Percentiles rank a stretch among this genome's conserved stretches.
Evolutionary conservation across 2,797 vertebrate genomes (phyloP).

Genomic region (Dallia pectoralis): DNA sequence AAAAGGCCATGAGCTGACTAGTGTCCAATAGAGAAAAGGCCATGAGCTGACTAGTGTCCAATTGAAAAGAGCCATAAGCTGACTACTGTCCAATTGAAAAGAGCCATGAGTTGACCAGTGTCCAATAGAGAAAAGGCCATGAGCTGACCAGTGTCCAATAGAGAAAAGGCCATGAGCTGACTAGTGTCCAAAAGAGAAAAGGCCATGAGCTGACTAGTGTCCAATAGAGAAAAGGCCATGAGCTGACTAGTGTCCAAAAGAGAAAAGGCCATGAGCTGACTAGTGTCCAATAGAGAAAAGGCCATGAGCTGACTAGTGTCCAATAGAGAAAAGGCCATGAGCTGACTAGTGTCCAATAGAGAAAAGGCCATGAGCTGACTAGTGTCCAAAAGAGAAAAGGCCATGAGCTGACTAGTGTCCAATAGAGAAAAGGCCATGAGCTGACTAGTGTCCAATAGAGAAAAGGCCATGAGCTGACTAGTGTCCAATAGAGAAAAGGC

Average conservation of each 20-base stretch:
- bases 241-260: constrained; percentile 55
- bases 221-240: too few species aligned
- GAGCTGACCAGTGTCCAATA: not conserved
- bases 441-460: not conserved
- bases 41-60: not conserved
- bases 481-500: not conserved
- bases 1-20: too few species aligned
- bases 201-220: not conserved
- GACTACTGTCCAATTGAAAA: not conserved
- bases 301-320: not conserved
- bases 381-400: not conserved
- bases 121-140: too few species aligned
- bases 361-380: not conserved
- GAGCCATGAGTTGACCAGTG: not conserved
- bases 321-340: too few species aligned
- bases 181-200: not conserved
- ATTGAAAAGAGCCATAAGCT: too few species aligned
- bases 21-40: not conserved
- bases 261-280: not conserved
- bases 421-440: not conserved
- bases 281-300: not conserved
- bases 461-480: not conserved
- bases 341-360: not conserved
- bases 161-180: not conserved
- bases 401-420: not conserved